Evolutionary conservation across 2,888 invertebrate species (phyloP).

Genomic region (Monoplex corrugatus): DNA sequence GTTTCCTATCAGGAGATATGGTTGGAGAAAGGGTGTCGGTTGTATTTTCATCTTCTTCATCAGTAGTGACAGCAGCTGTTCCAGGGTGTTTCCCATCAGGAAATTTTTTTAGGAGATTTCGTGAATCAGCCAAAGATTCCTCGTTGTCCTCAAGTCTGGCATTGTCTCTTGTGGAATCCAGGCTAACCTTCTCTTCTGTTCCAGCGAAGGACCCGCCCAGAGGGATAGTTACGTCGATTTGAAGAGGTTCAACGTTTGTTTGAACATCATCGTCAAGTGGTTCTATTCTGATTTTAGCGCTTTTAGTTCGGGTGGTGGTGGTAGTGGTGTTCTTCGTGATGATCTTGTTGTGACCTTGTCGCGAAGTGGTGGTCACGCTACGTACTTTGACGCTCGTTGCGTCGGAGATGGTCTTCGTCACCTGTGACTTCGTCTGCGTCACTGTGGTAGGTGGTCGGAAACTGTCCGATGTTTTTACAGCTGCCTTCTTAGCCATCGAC

Average conservation of each 20-base stretch:
- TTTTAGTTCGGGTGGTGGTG: constrained; percentile 12
- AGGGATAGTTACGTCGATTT: too few species aligned
- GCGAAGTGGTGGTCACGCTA: constrained; percentile 22
- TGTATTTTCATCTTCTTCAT: background rate
- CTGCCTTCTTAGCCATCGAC: background rate
- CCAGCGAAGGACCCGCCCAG: background rate
- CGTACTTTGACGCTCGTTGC: background rate
- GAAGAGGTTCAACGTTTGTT: background rate
- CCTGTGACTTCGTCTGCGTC: background rate
- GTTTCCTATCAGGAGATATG: background rate
- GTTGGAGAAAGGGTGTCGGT: background rate
- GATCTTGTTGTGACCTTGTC: background rate
- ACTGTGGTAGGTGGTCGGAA: background rate
- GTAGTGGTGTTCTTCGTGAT: background rate
- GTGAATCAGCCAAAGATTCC: background rate
- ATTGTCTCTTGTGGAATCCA: background rate
- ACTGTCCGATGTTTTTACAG: background rate
- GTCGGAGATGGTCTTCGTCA: constrained; percentile 26
- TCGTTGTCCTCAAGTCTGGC: background rate
- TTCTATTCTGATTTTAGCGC: background rate
- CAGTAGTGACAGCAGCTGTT: background rate
- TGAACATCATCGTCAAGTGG: background rate
- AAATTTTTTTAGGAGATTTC: background rate
- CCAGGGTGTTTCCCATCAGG: background rate
- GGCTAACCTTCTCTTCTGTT: background rate